Evolutionary conservation across 2,888 invertebrate species (phyloP), one percentile per base, ranked within the genome.

Genomic region (Synergus laeviventris): DNA sequence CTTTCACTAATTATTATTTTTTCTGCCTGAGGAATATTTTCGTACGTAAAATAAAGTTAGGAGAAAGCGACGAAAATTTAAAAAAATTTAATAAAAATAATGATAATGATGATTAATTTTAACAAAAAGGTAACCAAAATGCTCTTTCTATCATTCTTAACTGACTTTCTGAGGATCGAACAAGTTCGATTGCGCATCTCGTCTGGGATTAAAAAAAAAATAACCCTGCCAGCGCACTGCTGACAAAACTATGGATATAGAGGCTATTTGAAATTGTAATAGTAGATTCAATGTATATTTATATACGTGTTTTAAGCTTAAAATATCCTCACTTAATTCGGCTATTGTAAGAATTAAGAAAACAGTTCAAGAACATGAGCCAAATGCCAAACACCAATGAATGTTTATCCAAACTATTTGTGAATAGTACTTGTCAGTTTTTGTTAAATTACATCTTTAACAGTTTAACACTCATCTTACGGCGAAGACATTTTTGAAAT

Each of bases 181-280:
- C 77, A 81, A 78, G 81, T 81, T 81, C 81, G 81, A 81, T 81
- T 77, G 79, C 70, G 73, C 70, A 76, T 76, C 78, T 49, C 9
- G 31, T 31, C 11, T 70, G 49, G 31, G 70, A 39, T 38, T 14
- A 16, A 49, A 64, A 49, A 45, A 70, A 12, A 31, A 61, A 38
- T 16, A 18, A 66, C 21, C 66, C 70, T 45, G 11, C 31, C 70
- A 70, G 49, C 70, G 70, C 49, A 49, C 45, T 24, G 45, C 70
- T 70, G 70, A 36, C n/a, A 70, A 70, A 70, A 70, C 31, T 70
- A 36, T 70, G 45, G 14, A 45, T 66, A 18, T 66, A 18, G 49
- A 70, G 49, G 49, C 49, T 54, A n/a, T 70, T 54, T 70, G 45
- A 49, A 70, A 49, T 36, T 54, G 38, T 62, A 62, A 70, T 54